Conservation (phyloP, 1,140 invertebrate genomes). For the Ceratosolen solmsi region DNA sequence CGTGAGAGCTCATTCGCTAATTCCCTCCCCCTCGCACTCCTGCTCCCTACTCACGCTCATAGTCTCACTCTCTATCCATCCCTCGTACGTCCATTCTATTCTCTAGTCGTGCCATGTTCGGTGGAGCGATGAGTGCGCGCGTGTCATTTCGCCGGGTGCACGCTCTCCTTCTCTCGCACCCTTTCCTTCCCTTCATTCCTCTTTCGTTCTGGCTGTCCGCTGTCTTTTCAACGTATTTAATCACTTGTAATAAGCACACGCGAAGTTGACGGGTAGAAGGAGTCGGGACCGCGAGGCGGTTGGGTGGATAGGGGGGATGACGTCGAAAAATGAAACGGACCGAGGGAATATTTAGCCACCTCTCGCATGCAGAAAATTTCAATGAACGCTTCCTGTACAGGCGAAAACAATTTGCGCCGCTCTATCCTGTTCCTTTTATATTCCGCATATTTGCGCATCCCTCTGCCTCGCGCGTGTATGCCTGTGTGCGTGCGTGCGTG, state of each 20-base stretch:
- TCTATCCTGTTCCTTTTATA: neutral
- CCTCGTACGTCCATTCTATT: neutral
- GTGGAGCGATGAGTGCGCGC: neutral
- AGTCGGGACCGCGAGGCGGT: neutral
- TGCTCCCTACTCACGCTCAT: neutral
- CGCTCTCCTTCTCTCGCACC: neutral
- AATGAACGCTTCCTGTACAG: neutral
- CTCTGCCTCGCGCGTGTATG: neutral
- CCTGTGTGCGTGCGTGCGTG: no score
- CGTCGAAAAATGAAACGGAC: slow-evolving; percentile 4
- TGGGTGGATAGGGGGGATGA: neutral
- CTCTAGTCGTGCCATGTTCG: neutral
- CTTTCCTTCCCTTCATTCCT: neutral
- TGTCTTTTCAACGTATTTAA: slow-evolving; percentile 43
- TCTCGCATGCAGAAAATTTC: slow-evolving; percentile 37
- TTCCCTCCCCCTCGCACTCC: neutral
- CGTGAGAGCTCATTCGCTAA: slow-evolving; percentile 17
- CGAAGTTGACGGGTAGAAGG: neutral
- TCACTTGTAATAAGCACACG: slow-evolving; percentile 45
- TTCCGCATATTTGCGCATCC: neutral
- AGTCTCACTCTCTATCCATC: neutral
- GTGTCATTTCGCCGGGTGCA: slow-evolving; percentile 35
- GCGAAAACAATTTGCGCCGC: slow-evolving; percentile 42
- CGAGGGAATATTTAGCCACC: slow-evolving; percentile 18
- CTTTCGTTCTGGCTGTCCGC: slow-evolving; percentile 21